Evolutionary conservation across 2,113 vertebrate species (phyloP), one percentile per base, ranked within the genome.

Genomic region (Argyrosomus japonicus): DNA sequence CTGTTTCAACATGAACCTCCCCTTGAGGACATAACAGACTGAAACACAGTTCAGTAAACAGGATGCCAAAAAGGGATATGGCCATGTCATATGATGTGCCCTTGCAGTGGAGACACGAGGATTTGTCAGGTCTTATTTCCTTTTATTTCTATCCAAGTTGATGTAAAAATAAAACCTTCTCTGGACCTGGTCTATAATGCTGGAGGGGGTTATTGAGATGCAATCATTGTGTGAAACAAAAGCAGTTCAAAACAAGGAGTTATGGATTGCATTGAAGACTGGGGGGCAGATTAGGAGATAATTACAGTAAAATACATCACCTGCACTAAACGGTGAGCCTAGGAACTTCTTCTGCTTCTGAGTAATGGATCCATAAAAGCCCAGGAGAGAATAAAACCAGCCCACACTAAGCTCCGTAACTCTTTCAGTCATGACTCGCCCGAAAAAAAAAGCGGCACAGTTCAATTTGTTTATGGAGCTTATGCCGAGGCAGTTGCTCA

Each of bases 271-370:
- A 86, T 56, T 78, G 83, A 75, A 84, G 68, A 84, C 85, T 61
- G 65, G 65, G 68, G 82, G 83, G 85, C 81, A 85, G 89, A 93
- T 93, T 78, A 87, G 69, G n/a, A 87, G 69, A 92, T 93, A 94
- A 93, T 93, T 87, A 88, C 70, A 62, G 68, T 84, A 85, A 90
- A 94, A 92, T 84, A 90, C 82, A 88, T 92, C 91, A 94, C 90
- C 92, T 90, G 88, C 67, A 82, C 80, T 90, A 89, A 93, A 86
- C 83, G 63, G 58, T 78, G 79, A 76, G 79, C 53, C 75, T 29
- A 62, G 61, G 85, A 88, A 77, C 82, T 83, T 79, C 69, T 72
- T 81, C 80, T 80, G 61, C 77, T 65, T 79, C 82, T 83, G 90
- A 92, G 83, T 93, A 92, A 95, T 92, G 74, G 88, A 89, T 64